Conservation (phyloP, 2,113 vertebrate genomes). For the Poeciliopsis prolifica region DNA sequence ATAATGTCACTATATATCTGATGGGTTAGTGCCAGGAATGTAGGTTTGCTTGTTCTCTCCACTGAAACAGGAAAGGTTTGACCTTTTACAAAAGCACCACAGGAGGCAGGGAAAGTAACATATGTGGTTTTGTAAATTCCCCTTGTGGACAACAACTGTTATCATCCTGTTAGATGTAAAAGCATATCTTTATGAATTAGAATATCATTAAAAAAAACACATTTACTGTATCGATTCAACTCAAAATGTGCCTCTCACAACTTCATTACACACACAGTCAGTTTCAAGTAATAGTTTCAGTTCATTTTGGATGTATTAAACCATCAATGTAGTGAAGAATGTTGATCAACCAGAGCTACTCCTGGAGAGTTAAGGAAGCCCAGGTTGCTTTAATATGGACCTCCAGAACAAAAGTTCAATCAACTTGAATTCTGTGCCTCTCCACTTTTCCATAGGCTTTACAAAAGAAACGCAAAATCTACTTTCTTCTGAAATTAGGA, state of each 20-base stretch:
- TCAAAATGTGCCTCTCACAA: neutral
- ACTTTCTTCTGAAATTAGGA: neutral
- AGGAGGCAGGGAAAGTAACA: conserved; percentile 1
- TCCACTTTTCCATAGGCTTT: neutral
- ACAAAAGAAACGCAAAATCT: neutral
- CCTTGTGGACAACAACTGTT: neutral
- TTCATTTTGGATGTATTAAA: neutral
- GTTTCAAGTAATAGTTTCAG: too few species aligned
- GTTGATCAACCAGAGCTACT: neutral
- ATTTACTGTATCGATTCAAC: neutral
- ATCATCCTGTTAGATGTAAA: neutral
- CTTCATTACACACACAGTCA: neutral
- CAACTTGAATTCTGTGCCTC: neutral
- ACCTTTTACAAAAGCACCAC: conserved; percentile 5
- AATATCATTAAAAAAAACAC: neutral
- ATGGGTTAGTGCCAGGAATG: neutral
- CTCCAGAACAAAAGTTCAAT: neutral
- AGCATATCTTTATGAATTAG: neutral
- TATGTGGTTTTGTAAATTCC: neutral
- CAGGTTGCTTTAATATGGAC: neutral
- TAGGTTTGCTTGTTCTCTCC: conserved; percentile 3
- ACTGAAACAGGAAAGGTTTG: conserved; percentile 10
- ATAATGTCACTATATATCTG: neutral
- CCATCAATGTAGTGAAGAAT: neutral
- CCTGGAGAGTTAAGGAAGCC: neutral